Conservation (phyloP, 2,888 invertebrate species). For the Lathronympha strigana region DNA sequence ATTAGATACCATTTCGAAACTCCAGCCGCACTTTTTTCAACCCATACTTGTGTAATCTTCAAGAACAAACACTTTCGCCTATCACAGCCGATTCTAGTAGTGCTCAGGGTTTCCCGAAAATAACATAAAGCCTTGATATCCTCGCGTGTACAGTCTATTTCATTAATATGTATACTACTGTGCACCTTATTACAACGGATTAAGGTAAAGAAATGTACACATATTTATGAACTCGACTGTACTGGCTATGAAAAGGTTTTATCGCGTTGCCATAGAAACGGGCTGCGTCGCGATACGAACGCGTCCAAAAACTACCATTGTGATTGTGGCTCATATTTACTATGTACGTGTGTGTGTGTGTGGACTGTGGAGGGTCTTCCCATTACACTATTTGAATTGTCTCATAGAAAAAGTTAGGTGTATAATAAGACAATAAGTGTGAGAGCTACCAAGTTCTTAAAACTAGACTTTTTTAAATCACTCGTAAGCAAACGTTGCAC, state of each 20-base stretch:
- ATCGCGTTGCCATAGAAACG: conserved; percentile 82
- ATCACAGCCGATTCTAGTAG: conserved; percentile 3
- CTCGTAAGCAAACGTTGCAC: no score
- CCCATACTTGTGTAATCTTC: neutral
- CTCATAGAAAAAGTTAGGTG: no score
- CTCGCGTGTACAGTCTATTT: conserved; percentile 68
- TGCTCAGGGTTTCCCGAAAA: conserved; percentile 15
- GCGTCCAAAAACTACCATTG: conserved; percentile 73
- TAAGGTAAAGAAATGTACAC: no score
- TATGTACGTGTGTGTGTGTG: conserved; percentile 54
- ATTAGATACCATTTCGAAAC: neutral
- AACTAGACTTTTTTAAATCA: no score
- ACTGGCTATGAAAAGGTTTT: conserved; percentile 84
- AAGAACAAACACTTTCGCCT: conserved; percentile 2
- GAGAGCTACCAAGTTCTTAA: no score
- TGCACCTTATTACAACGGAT: no score
- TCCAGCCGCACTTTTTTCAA: neutral
- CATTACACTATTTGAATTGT: neutral
- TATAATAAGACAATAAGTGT: no score
- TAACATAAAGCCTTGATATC: conserved; percentile 51
- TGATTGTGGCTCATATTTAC: conserved; percentile 58
- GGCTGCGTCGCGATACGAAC: conserved; percentile 71
- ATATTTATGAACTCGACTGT: no score
- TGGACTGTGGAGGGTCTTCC: conserved; percentile 42
- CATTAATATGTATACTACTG: no score